These are phyloP conservation scores for Actinia tenebrosa DNA, from an alignment of 64 coral and sea anemone species.

Conservation along the genomic window DNA sequence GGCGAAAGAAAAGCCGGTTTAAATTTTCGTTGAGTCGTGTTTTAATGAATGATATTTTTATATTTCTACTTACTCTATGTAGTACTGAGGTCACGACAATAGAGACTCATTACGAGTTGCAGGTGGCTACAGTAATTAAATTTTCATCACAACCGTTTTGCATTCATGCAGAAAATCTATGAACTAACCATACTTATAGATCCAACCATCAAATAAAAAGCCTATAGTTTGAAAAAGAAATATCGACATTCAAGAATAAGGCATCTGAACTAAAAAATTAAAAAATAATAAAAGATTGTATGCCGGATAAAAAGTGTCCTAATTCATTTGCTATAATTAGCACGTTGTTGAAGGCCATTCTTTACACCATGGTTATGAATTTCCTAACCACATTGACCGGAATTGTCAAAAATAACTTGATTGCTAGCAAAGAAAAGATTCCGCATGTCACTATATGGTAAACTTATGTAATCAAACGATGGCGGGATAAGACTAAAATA, in stretches of 20 bases:
- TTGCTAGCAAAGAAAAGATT: not conserved
- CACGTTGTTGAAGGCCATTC: not conserved
- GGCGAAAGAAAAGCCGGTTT: not conserved
- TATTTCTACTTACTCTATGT: not conserved
- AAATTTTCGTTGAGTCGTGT: not conserved
- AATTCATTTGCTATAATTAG: not conserved
- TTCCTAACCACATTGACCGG: not conserved
- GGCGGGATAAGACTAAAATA: too few species aligned
- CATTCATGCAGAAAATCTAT: not conserved
- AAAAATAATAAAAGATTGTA: not conserved
- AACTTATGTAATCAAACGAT: too few species aligned
- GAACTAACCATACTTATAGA: not conserved
- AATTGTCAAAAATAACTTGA: not conserved
- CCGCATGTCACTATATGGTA: not conserved
- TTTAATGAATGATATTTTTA: not conserved
- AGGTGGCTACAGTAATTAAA: not conserved
- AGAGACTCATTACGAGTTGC: not conserved
- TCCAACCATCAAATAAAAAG: not conserved
- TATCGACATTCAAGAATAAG: not conserved
- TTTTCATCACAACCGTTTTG: not conserved
- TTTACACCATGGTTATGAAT: not conserved
- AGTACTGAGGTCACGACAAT: not conserved
- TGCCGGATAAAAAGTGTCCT: not conserved
- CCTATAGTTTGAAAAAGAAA: not conserved
- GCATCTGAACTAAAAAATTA: not conserved